These are phyloP conservation scores for Belgica antarctica DNA, from an alignment of 2,888 invertebrate genomes.

Conservation along the genomic window DNA sequence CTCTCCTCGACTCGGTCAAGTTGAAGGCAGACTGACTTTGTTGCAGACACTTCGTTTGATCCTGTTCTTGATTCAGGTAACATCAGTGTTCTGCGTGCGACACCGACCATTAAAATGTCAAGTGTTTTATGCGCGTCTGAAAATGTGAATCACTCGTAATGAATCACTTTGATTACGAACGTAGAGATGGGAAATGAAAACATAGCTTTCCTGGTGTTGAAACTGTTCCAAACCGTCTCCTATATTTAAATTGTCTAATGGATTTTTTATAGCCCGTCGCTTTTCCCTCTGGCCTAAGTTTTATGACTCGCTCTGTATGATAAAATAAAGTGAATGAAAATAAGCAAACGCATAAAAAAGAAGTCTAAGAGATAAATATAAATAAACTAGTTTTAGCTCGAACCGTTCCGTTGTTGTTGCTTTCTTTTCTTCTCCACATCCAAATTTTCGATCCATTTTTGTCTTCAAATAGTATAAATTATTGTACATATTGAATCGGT, in stretches of 20 bases:
- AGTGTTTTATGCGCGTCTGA: constrained; percentile 9
- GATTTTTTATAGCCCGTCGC: constrained; percentile 41
- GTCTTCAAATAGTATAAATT: constrained; percentile 34
- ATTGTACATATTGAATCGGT: constrained; percentile 4
- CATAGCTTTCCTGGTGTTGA: constrained; percentile 4
- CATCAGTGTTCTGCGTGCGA: background rate
- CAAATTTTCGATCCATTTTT: constrained; percentile 27
- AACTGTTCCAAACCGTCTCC: background rate
- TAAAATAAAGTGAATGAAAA: constrained; percentile 39
- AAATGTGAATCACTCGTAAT: background rate
- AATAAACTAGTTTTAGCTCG: constrained; percentile 41
- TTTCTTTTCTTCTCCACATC: background rate
- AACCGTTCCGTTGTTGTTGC: too few relatives aligned
- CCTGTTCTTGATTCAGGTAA: constrained; percentile 7
- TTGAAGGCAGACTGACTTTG: background rate
- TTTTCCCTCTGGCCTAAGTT: constrained; percentile 32
- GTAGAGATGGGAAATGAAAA: background rate
- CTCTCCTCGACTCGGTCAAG: background rate
- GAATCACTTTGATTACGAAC: background rate
- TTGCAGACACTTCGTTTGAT: too few relatives aligned
- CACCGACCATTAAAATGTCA: background rate
- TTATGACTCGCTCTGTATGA: constrained; percentile 29
- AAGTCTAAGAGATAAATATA: constrained; percentile 42
- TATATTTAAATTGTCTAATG: constrained; percentile 42
- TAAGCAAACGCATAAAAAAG: constrained; percentile 37